Percentiles rank a stretch among this genome's conserved stretches.
Evolutionary conservation across 2,888 invertebrate species (phyloP).

Genomic region (Hylaea fasciaria): DNA sequence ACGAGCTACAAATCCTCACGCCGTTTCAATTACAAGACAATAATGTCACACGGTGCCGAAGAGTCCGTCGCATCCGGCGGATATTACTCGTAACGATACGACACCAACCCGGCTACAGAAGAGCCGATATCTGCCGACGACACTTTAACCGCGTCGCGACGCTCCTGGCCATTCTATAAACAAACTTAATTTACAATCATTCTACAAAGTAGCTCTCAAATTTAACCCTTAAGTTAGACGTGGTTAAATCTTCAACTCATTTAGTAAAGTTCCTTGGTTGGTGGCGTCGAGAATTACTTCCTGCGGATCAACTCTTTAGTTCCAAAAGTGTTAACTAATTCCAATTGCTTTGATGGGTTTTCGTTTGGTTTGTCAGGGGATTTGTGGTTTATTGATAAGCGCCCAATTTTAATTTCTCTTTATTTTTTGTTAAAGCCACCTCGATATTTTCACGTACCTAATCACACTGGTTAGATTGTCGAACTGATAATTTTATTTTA

Average conservation of each 20-base stretch:
- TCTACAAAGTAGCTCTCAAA: slow-evolving; percentile 6
- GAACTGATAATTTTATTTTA: background rate
- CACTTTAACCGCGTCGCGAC: slow-evolving; percentile 69
- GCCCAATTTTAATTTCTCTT: slow-evolving; percentile 26
- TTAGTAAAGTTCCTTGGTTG: slow-evolving; percentile 1
- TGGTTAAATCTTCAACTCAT: background rate
- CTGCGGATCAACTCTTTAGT: slow-evolving; percentile 72
- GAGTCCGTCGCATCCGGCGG: slow-evolving; percentile 76
- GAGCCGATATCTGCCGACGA: slow-evolving; percentile 75
- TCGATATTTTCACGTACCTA: no score
- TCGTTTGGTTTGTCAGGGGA: slow-evolving; percentile 55
- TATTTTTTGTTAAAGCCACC: slow-evolving; percentile 3
- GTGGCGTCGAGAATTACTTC: slow-evolving; percentile 56
- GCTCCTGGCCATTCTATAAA: slow-evolving; percentile 43
- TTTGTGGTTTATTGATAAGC: slow-evolving; percentile 40
- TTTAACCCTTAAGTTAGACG: slow-evolving; percentile 22
- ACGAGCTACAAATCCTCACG: slow-evolving; percentile 72
- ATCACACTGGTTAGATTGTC: no score
- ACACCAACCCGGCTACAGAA: slow-evolving; percentile 59
- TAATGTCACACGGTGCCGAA: slow-evolving; percentile 66
- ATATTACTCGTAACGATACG: slow-evolving; percentile 72
- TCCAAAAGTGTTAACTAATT: slow-evolving; percentile 71
- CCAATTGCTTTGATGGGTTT: slow-evolving; percentile 69
- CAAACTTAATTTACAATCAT: slow-evolving; percentile 28
- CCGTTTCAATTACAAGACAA: slow-evolving; percentile 79